phyloP scores from a whole-genome alignment of 2,113 vertebrate species.

The Anser cygnoides region DNA sequence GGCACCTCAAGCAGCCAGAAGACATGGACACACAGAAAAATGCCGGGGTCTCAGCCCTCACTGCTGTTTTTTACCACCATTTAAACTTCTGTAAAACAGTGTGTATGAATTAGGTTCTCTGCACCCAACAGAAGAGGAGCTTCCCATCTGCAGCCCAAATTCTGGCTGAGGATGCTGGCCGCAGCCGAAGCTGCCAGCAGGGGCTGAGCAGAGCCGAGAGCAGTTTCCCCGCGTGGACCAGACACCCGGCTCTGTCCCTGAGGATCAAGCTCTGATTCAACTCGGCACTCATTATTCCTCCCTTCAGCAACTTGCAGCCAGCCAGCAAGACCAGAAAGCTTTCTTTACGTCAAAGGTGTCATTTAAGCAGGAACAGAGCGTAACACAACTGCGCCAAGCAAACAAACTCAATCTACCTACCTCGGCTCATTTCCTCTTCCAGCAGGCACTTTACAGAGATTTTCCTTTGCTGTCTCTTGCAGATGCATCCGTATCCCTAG shows the following conservation, averaged over 20 bases:
- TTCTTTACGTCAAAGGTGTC: not conserved
- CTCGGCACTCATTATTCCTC: not conserved
- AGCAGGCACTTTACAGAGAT: not conserved
- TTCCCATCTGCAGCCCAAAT: not conserved
- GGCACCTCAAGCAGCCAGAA: not conserved
- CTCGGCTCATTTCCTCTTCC: not conserved
- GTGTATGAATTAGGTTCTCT: not conserved
- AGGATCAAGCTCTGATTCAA: not conserved
- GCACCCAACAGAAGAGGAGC: not conserved
- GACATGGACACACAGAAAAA: rapidly evolving
- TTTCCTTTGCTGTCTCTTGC: not conserved
- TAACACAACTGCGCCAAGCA: not conserved
- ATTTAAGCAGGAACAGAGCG: not conserved
- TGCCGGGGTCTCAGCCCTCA: not conserved
- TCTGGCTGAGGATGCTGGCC: not conserved
- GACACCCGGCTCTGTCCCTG: not conserved
- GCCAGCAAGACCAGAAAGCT: not conserved
- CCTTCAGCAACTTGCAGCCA: not conserved
- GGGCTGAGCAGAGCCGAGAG: not conserved
- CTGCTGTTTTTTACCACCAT: not conserved
- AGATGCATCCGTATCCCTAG: not conserved
- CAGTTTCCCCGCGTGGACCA: not conserved
- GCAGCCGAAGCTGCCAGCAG: not conserved
- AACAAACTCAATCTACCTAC: not conserved
- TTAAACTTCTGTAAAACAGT: not conserved